Base-by-base conservation (phyloP, 2,888 invertebrate species). In the Drosophila phalerata region DNA sequence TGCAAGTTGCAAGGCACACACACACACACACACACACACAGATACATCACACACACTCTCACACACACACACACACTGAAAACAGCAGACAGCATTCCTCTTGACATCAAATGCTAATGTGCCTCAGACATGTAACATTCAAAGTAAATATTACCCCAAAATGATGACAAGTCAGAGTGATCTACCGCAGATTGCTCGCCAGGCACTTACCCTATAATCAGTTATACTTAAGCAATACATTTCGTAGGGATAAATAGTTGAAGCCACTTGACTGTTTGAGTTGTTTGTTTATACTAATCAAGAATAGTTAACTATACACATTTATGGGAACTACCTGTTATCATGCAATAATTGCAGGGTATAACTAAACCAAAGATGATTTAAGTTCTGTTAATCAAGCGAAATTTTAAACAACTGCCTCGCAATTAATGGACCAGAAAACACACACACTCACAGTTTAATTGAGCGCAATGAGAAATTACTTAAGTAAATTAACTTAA, bases 101-200 rank as follows among this genome's bases (percentile, higher is more conserved):
- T 67, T 69, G 61, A 69, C 69, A 65, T 53, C 58, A 58, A 58
- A 58, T 60, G 49, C 22, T 62, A 30, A 40, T 70, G 53, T 28
- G 43, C 48, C 56, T 30, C 38, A 62, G 38, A 32, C 53, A 49
- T 53, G 56, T 38, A 30, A 68, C 38, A 58, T 34, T 10, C 25
- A 49, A 49, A 42, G n/a, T 17, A 47, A 37, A 45, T 48, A 51
- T 51, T 43, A 51, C 65, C 51, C 37, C 45, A 45, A 47, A 58
- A 60, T 30, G 22, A 56, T 56, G 55, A 56, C 55, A 56, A 43
- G 55, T 56, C 43, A 3, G 9, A 19, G 32, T 32, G 6, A 22
- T 6, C 19, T 15, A 6, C 2, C 0, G n/a, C 5, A 43, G 22
- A 0, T 15, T 15, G 55, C 42, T 32, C 43, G 43, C n/a, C 22